These are phyloP conservation scores for Desmophyllum pertusum DNA, from an alignment of 92 coral and sea anemone species.

Conservation along the genomic window DNA sequence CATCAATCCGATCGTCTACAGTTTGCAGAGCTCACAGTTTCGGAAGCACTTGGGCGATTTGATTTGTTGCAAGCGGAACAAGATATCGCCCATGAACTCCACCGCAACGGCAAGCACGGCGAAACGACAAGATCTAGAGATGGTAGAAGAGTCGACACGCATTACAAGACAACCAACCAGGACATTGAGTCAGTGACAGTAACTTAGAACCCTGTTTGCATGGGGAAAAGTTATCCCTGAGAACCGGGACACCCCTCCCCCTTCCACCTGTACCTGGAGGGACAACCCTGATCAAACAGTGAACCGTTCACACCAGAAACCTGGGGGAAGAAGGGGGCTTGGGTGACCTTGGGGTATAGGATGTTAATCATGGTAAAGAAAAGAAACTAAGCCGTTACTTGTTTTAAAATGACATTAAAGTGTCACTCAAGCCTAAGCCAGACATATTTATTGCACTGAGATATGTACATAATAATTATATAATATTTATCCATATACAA, in stretches of 20 bases:
- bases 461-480: background rate
- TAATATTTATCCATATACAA: background rate
- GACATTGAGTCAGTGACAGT: background rate
- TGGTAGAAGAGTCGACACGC: background rate
- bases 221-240: background rate
- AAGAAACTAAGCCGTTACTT: background rate
- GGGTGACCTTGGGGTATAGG: background rate
- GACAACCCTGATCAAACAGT: background rate
- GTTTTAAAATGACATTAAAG: background rate
- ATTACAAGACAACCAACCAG: conserved; percentile 19
- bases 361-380: background rate
- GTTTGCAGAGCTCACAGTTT: conserved; percentile 62
- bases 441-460: background rate
- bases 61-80: conserved; percentile 50
- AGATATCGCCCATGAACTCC: conserved; percentile 11
- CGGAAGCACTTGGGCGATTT: conserved; percentile 55
- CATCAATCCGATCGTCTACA: conserved; percentile 66
- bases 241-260: background rate
- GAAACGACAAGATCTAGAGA: conserved; percentile 13
- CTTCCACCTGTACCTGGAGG: background rate
- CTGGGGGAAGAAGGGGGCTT: background rate
- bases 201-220: background rate
- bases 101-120: background rate
- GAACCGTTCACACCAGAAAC: background rate
- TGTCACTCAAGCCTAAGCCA: background rate